These are phyloP conservation scores for Stichodactyla mertensii DNA, from an alignment of 64 coral and sea anemone genomes.

Conservation along the genomic window DNA sequence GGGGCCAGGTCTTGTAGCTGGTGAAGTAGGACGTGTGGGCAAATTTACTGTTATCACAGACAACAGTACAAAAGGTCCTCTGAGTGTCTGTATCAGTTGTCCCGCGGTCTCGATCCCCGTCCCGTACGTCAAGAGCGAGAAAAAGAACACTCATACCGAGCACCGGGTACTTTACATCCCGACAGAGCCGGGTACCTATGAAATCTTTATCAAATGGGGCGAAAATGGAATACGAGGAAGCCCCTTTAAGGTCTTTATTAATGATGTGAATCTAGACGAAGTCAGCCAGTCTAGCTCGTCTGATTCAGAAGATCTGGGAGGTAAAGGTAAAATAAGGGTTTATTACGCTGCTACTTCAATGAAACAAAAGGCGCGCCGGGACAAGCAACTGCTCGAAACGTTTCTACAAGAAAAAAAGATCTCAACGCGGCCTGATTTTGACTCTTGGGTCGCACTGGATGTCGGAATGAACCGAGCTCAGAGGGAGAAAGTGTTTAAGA, in stretches of 20 bases:
- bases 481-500: slow-evolving; percentile 75
- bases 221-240: slow-evolving; percentile 66
- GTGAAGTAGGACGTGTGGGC: slow-evolving; percentile 73
- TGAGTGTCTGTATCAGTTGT: slow-evolving; percentile 99
- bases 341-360: slow-evolving; percentile 78
- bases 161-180: slow-evolving; percentile 91
- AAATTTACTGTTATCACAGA: slow-evolving; percentile 85
- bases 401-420: slow-evolving; percentile 70
- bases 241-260: slow-evolving; percentile 83
- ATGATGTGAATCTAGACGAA: slow-evolving; percentile 55
- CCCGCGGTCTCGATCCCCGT: slow-evolving; percentile 98
- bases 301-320: slow-evolving; percentile 21
- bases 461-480: slow-evolving; percentile 61
- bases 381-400: slow-evolving; percentile 62
- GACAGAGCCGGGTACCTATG: slow-evolving; percentile 83
- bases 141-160: slow-evolving; percentile 57
- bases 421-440: slow-evolving; percentile 44
- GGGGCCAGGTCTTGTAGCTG: slow-evolving; percentile 72
- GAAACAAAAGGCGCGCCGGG: slow-evolving; percentile 51
- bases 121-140: slow-evolving; percentile 86
- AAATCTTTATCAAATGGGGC: slow-evolving; percentile 94
- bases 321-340: slow-evolving; percentile 59
- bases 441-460: slow-evolving; percentile 73
- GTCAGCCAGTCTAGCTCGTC: not conserved
- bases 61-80: slow-evolving; percentile 81